Base-by-base conservation (phyloP, 1,140 invertebrate species). In the Drosophila bipectinata region DNA sequence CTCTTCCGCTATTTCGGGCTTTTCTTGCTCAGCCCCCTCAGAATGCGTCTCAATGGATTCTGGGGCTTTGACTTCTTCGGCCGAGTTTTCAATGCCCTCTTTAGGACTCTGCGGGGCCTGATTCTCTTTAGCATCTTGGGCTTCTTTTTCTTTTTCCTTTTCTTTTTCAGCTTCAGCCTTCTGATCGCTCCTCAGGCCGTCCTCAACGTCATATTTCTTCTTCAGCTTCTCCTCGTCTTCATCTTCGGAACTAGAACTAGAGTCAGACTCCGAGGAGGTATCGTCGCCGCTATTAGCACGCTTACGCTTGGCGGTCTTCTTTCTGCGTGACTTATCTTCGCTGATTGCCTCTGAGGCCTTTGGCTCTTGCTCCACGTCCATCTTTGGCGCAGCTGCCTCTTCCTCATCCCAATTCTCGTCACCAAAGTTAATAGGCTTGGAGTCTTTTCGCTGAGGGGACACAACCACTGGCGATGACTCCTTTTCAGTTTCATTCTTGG, bases 321-420 rank as follows among this genome's bases (percentile, higher is more conserved):
- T 72, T 49, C 66, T 73, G 87, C 52, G 73, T 92, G 18, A 21
- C 57, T 62, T 26, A 14, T 39, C 18, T 58, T 56, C 12, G 37
- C 34, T 12, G n/a, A 30, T 14, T 7, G 48, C 37, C 45, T 59
- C 44, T 7, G 1, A 18, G 3, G 24, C 61, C 72, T 89, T 85
- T 56, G 21, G 76, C 59, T 57, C 72, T 54, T 45, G 57, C 71
- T 68, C 87, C 44, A 60, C 15, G 3, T 53, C 18, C 12, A 37
- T 49, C 4, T 44, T 47, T 1, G 34, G 7, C 7, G 12, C 9
- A 14, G 28, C 32, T 44, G 81, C 10, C 2, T 77, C 68, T 5
- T 93, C 93, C 8, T 94, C 93, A 51, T 93, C 69, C 61, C 93
- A 93, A 64, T 91, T 91, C 74, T 94, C 94, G 28, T 93, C 77